A percentile compares a stretch with the other conserved stretches of the same genome.
These are phyloP conservation scores for Malacosoma neustria DNA, from an alignment of 2,888 invertebrate genomes.

Conservation along the genomic window DNA sequence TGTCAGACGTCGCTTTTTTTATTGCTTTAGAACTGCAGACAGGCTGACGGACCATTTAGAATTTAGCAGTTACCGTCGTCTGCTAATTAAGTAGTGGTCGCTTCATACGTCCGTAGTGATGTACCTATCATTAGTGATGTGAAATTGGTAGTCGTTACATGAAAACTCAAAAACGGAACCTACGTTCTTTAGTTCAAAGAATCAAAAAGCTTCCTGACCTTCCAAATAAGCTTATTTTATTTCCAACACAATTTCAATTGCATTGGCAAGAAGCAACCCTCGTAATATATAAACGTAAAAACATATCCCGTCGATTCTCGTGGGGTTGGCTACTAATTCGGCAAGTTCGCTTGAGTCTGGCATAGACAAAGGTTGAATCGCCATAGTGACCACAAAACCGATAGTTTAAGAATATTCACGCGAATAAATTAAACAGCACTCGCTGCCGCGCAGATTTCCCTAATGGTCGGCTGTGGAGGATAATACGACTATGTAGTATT, in stretches of 20 bases:
- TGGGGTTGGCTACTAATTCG: conserved; percentile 33
- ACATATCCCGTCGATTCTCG: conserved; percentile 13
- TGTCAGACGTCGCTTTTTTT: no score
- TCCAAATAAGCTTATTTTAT: neutral
- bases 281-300: neutral
- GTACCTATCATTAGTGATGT: no score
- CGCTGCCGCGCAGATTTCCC: conserved; percentile 68
- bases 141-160: no score
- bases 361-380: conserved; percentile 59
- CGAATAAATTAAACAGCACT: conserved; percentile 68
- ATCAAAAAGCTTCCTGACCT: no score
- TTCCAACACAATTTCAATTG: neutral
- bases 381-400: conserved; percentile 62
- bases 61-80: no score
- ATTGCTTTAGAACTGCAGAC: no score
- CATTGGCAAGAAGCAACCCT: neutral
- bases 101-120: no score
- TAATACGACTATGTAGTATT: conserved; percentile 18
- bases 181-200: no score
- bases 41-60: no score
- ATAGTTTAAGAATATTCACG: conserved; percentile 74
- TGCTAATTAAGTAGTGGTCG: no score
- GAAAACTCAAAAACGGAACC: no score
- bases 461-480: conserved; percentile 55
- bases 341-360: conserved; percentile 21